Evolutionary conservation across 2,888 invertebrate species (phyloP), one percentile per base, ranked within the genome.

Genomic region (Drosophila fulvimacula): DNA sequence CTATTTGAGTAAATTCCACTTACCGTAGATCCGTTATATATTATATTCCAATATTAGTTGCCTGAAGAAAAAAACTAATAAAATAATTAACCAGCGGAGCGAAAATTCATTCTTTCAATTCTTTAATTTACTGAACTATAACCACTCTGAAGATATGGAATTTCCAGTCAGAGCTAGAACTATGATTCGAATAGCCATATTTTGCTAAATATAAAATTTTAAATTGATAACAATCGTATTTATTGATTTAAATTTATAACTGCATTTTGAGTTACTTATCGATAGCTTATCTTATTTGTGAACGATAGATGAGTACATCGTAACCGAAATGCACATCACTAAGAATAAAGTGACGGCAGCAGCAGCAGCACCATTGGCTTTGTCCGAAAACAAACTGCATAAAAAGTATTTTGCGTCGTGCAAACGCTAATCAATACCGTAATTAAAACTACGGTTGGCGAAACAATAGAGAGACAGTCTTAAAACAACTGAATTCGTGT

Each of bases 331-430:
- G 5, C 6, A 13, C 55, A 67, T 66, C 65, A 11, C 68, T 66
- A 67, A 1, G 15, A 9, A 24, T 30, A 2, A 65, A 38, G 65
- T 67, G 65, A 67, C 68, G 53, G 65, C 38, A 65, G 46, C 39
- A 66, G 59, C 48, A 49, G 56, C 46, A 65, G 59, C 59, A 51
- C 0, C 13, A 59, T 34, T 55, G 53, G 67, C 70, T 71, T 71
- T 72, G 71, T 72, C 68, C 51, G 51, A 72, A 67, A 74, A 68
- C 74, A 67, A 68, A 38, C 42, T 69, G 34, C 32, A 55, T 30
- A 32, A 21, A 56, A 60, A 46, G 11, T 5, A 2, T 41, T 27
- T 64, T 53, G 57, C 41, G 38, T 38, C 36, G 49, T 48, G 57
- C 51, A 30, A 52, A 57, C 42, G 11, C 32, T 57, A 48, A 59